Conservation (phyloP, 1,140 invertebrate genomes). For the Sycophila sp. region DNA sequence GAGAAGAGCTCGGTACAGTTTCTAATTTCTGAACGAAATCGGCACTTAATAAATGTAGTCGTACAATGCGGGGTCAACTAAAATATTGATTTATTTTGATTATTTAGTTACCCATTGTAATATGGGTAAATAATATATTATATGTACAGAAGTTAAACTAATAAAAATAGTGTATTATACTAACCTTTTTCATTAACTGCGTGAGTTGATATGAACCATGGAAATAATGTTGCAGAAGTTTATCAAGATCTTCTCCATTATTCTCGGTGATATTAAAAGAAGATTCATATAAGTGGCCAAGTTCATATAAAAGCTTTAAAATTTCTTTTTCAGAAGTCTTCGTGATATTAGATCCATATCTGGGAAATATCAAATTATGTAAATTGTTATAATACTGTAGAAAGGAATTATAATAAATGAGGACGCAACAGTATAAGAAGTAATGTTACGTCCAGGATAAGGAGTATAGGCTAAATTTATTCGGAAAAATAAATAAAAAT, state of each 20-base stretch:
- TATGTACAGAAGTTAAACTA: background rate
- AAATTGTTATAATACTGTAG: no score
- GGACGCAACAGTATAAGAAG: no score
- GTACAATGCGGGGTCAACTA: conserved; percentile 68
- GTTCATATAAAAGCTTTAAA: conserved; percentile 18
- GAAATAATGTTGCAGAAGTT: conserved; percentile 34
- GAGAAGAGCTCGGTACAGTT: conserved; percentile 65
- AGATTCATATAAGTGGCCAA: conserved; percentile 42
- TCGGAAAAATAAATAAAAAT: no score
- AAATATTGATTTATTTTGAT: conserved; percentile 5
- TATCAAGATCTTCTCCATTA: conserved; percentile 8
- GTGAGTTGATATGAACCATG: conserved; percentile 32
- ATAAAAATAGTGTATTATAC: conserved; percentile 9
- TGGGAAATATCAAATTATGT: no score
- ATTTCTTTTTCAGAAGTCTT: conserved; percentile 22
- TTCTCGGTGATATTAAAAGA: background rate
- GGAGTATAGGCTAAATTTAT: no score
- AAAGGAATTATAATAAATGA: no score
- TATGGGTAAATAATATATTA: no score
- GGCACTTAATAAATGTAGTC: conserved; percentile 63
- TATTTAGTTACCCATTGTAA: background rate
- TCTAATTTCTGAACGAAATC: conserved; percentile 53
- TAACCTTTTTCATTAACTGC: conserved; percentile 37
- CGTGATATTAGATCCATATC: no score
- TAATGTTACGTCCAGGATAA: no score